Evolutionary conservation across 2,888 invertebrate species (phyloP).

Genomic region (Scelioninae gen. 1): DNA sequence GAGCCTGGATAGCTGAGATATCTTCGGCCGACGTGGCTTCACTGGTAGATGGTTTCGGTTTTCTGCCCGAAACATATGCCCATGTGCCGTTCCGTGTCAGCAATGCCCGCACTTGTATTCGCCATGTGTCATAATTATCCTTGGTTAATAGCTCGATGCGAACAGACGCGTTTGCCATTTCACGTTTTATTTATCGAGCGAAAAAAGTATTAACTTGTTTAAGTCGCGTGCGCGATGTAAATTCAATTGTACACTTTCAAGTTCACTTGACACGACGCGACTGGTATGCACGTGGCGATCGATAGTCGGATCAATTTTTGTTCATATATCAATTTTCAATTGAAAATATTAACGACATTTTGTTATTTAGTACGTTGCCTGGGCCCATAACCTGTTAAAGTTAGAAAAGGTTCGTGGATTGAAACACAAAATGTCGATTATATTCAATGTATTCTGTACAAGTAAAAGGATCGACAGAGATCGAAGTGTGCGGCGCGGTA

Average conservation of each 20-base stretch:
- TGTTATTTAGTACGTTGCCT: constrained; percentile 5
- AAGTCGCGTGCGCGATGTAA: background rate
- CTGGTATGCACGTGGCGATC: background rate
- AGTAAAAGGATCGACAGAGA: background rate
- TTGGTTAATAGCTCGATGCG: background rate
- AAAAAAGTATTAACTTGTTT: background rate
- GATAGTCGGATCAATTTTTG: background rate
- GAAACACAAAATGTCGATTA: background rate
- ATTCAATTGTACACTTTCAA: background rate
- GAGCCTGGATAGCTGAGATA: background rate
- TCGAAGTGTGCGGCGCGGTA: background rate
- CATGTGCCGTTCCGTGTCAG: background rate
- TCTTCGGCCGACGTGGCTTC: background rate
- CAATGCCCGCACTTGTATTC: background rate
- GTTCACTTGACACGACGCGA: constrained; percentile 14
- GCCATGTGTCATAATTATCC: background rate
- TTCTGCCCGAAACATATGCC: background rate
- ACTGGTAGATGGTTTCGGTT: background rate
- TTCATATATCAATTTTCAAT: background rate
- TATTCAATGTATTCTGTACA: background rate
- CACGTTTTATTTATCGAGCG: background rate
- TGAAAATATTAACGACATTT: background rate
- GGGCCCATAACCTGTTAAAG: constrained; percentile 15
- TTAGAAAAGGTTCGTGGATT: constrained; percentile 1
- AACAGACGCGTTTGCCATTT: constrained; percentile 1